Evolutionary conservation across 1,140 invertebrate species (phyloP).

Genomic region (Drosophila guanche): DNA sequence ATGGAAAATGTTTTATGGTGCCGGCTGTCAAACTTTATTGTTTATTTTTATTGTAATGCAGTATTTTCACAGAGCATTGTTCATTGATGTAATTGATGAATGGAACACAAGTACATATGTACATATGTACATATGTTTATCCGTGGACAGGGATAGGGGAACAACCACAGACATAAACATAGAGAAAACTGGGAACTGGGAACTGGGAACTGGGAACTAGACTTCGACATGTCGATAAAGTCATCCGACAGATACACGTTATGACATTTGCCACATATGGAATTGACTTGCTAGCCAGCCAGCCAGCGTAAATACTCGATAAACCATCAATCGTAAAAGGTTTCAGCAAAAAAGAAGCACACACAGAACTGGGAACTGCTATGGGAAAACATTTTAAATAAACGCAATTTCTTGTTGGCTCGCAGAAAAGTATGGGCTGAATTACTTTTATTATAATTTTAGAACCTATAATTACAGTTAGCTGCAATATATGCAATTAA

Average conservation of each 20-base stretch:
- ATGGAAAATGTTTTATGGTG: constrained; percentile 42
- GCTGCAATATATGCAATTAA: too few species aligned
- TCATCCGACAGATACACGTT: constrained; percentile 26
- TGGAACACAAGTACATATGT: constrained; percentile 17
- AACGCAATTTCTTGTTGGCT: too few species aligned
- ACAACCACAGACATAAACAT: too few species aligned
- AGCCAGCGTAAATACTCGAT: constrained; percentile 18
- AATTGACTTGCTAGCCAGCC: constrained; percentile 19
- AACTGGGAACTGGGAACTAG: too few species aligned
- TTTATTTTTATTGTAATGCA: constrained; percentile 57
- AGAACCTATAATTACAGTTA: too few species aligned
- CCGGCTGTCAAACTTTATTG: constrained; percentile 55
- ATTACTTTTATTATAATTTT: too few species aligned
- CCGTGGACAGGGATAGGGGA: too few species aligned
- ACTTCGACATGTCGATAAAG: background rate
- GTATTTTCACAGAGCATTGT: constrained; percentile 58
- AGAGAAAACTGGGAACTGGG: too few species aligned
- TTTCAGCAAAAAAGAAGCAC: background rate
- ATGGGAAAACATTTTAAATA: too few species aligned
- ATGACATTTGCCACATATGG: constrained; percentile 37
- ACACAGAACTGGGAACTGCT: background rate
- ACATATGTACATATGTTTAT: background rate
- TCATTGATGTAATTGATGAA: constrained; percentile 42
- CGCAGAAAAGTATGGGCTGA: too few species aligned
- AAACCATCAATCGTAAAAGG: constrained; percentile 6